A percentile compares a stretch with the other conserved stretches of the same genome.
Evolutionary conservation across 2,888 invertebrate genomes (phyloP).

Genomic region (Scaptomyza polygonia): DNA sequence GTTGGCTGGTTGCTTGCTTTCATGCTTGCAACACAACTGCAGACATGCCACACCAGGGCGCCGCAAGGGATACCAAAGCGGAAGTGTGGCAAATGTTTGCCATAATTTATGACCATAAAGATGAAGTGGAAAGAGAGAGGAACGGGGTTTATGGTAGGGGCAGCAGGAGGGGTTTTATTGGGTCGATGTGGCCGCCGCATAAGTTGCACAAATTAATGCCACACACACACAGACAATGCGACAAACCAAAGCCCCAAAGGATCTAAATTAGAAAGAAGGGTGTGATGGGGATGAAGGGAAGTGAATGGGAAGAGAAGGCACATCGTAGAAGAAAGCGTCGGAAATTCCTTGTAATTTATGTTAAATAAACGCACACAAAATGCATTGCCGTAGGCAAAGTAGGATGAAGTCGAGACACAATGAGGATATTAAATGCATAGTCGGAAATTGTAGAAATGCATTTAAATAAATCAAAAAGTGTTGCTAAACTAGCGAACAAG

Average conservation of each 20-base stretch:
- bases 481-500: no score
- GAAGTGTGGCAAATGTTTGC: conserved; percentile 77
- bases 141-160: not conserved
- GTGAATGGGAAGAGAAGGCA: not conserved
- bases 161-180: conserved; percentile 10
- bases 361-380: conserved; percentile 39
- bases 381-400: conserved; percentile 21
- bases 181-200: conserved; percentile 65
- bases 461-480: conserved; percentile 11
- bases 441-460: conserved; percentile 33
- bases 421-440: conserved; percentile 11
- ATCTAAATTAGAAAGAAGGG: conserved; percentile 39
- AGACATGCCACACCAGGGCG: conserved; percentile 52
- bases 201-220: conserved; percentile 74
- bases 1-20: not conserved
- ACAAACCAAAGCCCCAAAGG: conserved; percentile 41
- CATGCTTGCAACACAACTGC: conserved; percentile 38
- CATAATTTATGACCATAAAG: conserved; percentile 68
- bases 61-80: conserved; percentile 40
- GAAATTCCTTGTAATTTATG: conserved; percentile 61
- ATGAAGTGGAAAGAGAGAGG: conserved; percentile 1
- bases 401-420: conserved; percentile 21
- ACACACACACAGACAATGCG: conserved; percentile 48
- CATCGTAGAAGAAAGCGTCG: conserved; percentile 17
- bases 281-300: not conserved